Conservation (phyloP, 2,797 vertebrate species). For the Microctenopoma stevenorrisi region DNA sequence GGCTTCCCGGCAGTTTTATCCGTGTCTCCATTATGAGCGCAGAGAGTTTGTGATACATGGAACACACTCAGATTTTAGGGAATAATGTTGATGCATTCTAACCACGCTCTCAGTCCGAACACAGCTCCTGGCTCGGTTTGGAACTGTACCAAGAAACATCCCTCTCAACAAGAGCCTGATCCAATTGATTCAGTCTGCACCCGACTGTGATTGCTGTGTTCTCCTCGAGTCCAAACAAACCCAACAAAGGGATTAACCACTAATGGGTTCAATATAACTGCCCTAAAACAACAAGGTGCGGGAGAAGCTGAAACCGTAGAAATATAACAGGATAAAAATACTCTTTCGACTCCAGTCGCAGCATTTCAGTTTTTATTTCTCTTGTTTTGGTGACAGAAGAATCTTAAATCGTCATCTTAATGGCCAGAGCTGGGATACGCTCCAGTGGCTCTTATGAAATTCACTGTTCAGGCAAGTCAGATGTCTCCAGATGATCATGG, state of each 20-base stretch:
- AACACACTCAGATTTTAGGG: slow-evolving; percentile 6
- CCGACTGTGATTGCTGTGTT: slow-evolving; percentile 43
- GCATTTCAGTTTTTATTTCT: neutral
- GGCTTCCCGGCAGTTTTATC: slow-evolving; percentile 1
- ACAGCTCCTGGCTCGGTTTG: slow-evolving; percentile 29
- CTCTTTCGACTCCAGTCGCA: neutral
- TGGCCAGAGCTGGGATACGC: slow-evolving; percentile 5
- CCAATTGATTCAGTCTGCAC: slow-evolving; percentile 47
- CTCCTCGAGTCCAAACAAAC: slow-evolving; percentile 50
- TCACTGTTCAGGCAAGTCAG: neutral
- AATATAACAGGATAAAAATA: slow-evolving; percentile 1
- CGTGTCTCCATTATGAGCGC: neutral
- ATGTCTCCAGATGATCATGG: slow-evolving; percentile 13
- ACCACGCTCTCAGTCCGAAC: slow-evolving; percentile 27
- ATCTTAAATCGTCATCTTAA: slow-evolving; percentile 27
- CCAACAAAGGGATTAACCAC: slow-evolving; percentile 26
- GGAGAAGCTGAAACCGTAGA: slow-evolving; percentile 20
- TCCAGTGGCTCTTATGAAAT: slow-evolving; percentile 19
- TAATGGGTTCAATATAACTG: slow-evolving; percentile 45
- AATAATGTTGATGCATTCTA: slow-evolving; percentile 7
- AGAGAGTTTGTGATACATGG: neutral
- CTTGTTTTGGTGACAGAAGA: slow-evolving; percentile 13
- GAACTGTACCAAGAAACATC: slow-evolving; percentile 36
- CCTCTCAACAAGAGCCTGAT: slow-evolving; percentile 39
- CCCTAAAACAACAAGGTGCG: neutral